Conservation (phyloP, 2,888 invertebrate genomes). For the Pheosia tremula region DNA sequence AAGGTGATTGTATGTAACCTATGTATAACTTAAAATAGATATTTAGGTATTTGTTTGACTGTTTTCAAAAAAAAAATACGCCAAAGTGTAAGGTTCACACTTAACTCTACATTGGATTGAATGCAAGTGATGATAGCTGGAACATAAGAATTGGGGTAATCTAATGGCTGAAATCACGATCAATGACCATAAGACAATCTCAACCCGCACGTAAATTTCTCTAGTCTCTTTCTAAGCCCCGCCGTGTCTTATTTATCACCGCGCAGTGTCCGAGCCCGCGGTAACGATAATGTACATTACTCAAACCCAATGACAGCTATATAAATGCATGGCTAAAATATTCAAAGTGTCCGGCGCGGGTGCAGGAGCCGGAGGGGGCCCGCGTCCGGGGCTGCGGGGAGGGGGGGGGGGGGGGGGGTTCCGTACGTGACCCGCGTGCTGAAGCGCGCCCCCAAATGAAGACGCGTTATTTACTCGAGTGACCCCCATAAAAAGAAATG, state of each 20-base stretch:
- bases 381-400: slow-evolving; percentile 8
- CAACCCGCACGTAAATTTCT: background rate
- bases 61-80: too few species aligned
- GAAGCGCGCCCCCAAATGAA: slow-evolving; percentile 43
- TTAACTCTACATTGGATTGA: too few species aligned
- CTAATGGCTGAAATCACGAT: too few species aligned
- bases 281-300: slow-evolving; percentile 12
- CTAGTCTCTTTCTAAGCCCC: background rate
- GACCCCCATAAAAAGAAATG: slow-evolving; percentile 72
- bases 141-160: too few species aligned
- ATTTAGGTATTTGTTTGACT: too few species aligned
- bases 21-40: too few species aligned
- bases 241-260: background rate
- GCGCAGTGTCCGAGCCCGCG: slow-evolving; percentile 6
- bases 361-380: slow-evolving; percentile 15
- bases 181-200: too few species aligned
- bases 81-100: too few species aligned
- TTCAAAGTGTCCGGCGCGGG: slow-evolving; percentile 31
- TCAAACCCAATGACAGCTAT: slow-evolving; percentile 24
- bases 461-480: slow-evolving; percentile 74
- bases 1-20: too few species aligned
- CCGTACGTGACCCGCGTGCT: slow-evolving; percentile 49
- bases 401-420: slow-evolving; percentile 14
- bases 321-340: slow-evolving; percentile 32
- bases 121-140: too few species aligned